Conservation (phyloP, 2,797 vertebrate species). For the Acanthornis magna region DNA sequence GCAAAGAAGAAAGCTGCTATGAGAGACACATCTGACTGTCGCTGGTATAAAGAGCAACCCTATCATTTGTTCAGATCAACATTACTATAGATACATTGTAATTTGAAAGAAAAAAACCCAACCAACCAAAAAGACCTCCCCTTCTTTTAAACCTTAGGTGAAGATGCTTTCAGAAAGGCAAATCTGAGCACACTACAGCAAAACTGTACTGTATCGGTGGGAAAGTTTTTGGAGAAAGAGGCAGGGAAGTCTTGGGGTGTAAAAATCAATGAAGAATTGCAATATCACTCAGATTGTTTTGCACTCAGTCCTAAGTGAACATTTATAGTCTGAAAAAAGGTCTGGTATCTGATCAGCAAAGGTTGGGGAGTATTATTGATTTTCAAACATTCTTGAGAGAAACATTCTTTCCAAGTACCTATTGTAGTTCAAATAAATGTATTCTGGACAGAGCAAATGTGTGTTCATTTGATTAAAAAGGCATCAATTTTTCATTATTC, state of each 20-base stretch:
- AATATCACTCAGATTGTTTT: slow-evolving; percentile 10
- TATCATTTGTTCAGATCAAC: background rate
- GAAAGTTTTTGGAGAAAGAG: background rate
- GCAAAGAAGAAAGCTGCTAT: background rate
- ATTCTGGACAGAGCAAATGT: background rate
- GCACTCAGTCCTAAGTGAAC: background rate
- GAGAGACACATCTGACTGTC: background rate
- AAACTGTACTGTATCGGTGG: background rate
- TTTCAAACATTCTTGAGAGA: slow-evolving; percentile 16
- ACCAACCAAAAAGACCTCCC: background rate
- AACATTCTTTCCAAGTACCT: background rate
- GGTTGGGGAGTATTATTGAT: background rate
- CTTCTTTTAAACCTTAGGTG: background rate
- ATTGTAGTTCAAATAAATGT: background rate
- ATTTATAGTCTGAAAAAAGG: background rate
- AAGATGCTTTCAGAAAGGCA: background rate
- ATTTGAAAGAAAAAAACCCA: background rate
- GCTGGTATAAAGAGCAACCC: background rate
- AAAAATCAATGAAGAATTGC: background rate
- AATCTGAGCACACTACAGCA: background rate
- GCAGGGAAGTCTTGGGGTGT: background rate
- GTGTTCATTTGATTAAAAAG: slow-evolving; percentile 23
- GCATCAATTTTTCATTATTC: slow-evolving; percentile 20
- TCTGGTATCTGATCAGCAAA: background rate
- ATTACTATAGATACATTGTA: background rate